Conservation (phyloP, 2,888 invertebrate genomes). For the Drosophila vallismaia region DNA sequence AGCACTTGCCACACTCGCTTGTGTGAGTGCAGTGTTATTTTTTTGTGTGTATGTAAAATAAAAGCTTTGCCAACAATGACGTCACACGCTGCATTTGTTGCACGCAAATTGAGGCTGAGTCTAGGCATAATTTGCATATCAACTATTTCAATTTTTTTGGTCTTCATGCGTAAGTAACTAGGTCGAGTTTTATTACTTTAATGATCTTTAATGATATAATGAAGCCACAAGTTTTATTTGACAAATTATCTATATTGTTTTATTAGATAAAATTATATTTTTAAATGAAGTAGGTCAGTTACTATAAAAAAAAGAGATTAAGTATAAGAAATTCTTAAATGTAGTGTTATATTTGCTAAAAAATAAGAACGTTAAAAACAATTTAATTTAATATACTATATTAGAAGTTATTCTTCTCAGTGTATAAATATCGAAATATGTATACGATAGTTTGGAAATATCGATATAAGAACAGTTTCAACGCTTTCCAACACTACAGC, state of each 20-base stretch:
- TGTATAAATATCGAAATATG: background rate
- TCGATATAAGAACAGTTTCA: background rate
- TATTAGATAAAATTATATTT: background rate
- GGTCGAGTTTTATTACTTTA: conserved; percentile 1
- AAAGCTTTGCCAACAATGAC: conserved; percentile 65
- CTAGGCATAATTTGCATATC: conserved; percentile 1
- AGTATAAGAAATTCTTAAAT: too few species aligned
- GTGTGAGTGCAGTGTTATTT: conserved; percentile 30
- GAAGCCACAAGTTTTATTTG: background rate
- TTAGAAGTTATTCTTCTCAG: background rate
- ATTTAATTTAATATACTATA: too few species aligned
- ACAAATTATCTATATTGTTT: too few species aligned
- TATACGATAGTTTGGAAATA: background rate
- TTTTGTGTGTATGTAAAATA: conserved; percentile 22
- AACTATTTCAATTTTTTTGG: background rate
- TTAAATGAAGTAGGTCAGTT: too few species aligned
- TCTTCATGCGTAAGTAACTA: background rate
- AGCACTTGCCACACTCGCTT: conserved; percentile 40
- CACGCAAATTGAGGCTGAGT: conserved; percentile 38
- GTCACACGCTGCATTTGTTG: conserved; percentile 74
- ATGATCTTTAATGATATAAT: background rate
- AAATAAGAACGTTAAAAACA: too few species aligned
- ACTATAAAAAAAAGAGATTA: too few species aligned
- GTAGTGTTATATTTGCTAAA: too few species aligned
- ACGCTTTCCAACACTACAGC: conserved; percentile 18